Base-by-base conservation (phyloP, 2,797 vertebrate species). In the Apodemus agrarius region DNA sequence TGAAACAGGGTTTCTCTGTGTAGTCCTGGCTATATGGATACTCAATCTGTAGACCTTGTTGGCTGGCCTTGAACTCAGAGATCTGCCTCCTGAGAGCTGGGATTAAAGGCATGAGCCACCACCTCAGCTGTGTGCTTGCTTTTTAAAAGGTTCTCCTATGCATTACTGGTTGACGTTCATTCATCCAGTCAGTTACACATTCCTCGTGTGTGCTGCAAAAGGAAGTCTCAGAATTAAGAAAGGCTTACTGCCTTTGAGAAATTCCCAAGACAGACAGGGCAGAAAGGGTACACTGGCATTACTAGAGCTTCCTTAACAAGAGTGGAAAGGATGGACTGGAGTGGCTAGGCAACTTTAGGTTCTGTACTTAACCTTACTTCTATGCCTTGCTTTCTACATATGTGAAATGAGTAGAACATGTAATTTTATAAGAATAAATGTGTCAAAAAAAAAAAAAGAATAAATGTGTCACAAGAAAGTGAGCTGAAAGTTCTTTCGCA, bases 71-170 rank as follows among this genome's bases (percentile, higher is more conserved):
- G 40, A 49, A 85, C 61, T 63, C 78, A 63, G 81, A 83, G 57
- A 63, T 43, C 57, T 9, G 7, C 8, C 37, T 84, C 82, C 61
- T 1, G 8, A 46, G 26, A 21, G 61, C 61, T 85, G 61, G 61
- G 19, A 22, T 49, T 34, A 85, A 83, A 49, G 40, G 82, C 1
- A 0, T 67, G 61, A 10, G 2, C 11, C 17, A 65, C 40, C 26
- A 84, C 40, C 17, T 63, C 16, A 63, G 82, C 26, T 46, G 21
- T 34, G 89, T 63, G 13, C 88, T 57, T 84, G 21, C 84, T 63
- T 87, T 96, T 94, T 11, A 78, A 89, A 93, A 89, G 82, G 22
- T 85, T 93, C 76, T 94, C 57, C 21, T 85, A 19, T 85, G 37
- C 94, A 34, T 94, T 59, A 22, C 24, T 93, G 52, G 95, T 93